Base-by-base conservation (phyloP, 2,888 invertebrate genomes). In the Acanthopleura granulata region DNA sequence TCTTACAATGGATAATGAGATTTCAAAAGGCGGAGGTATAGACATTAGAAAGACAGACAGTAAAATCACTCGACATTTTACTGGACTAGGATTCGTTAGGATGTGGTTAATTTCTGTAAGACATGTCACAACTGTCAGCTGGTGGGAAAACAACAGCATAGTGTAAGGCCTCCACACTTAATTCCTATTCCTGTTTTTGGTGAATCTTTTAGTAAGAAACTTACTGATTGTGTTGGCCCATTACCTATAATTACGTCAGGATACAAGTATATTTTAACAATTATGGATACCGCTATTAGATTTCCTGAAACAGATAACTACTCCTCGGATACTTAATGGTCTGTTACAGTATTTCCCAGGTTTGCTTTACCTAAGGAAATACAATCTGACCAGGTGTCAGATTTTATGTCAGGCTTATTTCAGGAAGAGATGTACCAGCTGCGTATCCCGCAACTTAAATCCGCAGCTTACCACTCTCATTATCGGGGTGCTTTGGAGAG, bases 381-480 rank as follows among this genome's bases (percentile, higher is more conserved):
- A 22, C 73, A 62, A 49, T 72, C 72, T 16, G 75, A 75, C 66
- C 66, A 74, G 50, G 76, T 62, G 12, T 74, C 40, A 12, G 62
- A 75, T 29, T 74, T 73, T 50, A 73, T 40, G 25, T 75, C 75
- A 3, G 29, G 51, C n/a, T 25, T 75, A 25, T 75, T 75, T 49
- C 66, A 75, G 66, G 51, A 73, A 30, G 73, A 62, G 0, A 51
- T 57, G 29, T 14, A 69, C 1, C 27, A 76, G 30, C 30, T 76
- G 22, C 40, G 62, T 30, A 75, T 76, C 11, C 4, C 49, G n/a
- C 74, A 76, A 9, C 27, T 27, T 12, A 40, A 22, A 14, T 74
- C 75, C 30, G 49, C 49, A 49, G 73, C 73, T n/a, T 75, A 75
- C 50, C 75, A 75, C 30, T 72, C 75, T 62, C 61, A 75, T 16